Percentiles rank a stretch among this genome's conserved stretches.
Conservation (phyloP, 2,797 vertebrate genomes). For the Galaxias olidus region DNA sequence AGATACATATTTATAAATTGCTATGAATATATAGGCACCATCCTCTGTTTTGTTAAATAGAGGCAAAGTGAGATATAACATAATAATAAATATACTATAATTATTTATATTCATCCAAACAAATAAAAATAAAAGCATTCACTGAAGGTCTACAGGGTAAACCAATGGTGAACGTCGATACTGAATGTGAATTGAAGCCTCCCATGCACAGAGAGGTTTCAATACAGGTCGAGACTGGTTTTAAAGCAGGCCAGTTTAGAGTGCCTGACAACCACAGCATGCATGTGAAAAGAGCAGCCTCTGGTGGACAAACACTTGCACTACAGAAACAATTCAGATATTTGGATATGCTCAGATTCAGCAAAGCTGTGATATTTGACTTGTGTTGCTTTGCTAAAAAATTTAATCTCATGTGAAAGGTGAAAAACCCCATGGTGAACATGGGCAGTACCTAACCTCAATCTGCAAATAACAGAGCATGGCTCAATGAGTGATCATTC, state of each 20-base stretch:
- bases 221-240: constrained; percentile 71
- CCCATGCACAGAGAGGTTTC: constrained; percentile 73
- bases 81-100: constrained; percentile 67
- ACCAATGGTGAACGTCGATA: constrained; percentile 69
- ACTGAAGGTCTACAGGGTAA: constrained; percentile 60
- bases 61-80: constrained; percentile 67
- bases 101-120: constrained; percentile 66
- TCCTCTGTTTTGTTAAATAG: constrained; percentile 46
- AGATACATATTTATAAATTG: constrained; percentile 74
- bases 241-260: constrained; percentile 66
- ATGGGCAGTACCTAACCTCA: constrained; percentile 34
- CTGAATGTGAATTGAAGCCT: constrained; percentile 49
- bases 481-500: constrained; percentile 30
- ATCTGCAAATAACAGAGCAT: constrained; percentile 42
- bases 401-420: constrained; percentile 17
- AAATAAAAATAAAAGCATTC: constrained; percentile 65
- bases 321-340: constrained; percentile 21
- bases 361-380: constrained; percentile 4
- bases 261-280: constrained; percentile 11
- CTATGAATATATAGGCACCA: constrained; percentile 66
- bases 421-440: not conserved
- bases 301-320: constrained; percentile 47
- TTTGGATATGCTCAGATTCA: constrained; percentile 10
- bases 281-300: too few species aligned
- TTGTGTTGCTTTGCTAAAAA: constrained; percentile 32